phyloP scores from a whole-genome alignment of 2,888 invertebrate genomes.

The Anthophora plumipes region DNA sequence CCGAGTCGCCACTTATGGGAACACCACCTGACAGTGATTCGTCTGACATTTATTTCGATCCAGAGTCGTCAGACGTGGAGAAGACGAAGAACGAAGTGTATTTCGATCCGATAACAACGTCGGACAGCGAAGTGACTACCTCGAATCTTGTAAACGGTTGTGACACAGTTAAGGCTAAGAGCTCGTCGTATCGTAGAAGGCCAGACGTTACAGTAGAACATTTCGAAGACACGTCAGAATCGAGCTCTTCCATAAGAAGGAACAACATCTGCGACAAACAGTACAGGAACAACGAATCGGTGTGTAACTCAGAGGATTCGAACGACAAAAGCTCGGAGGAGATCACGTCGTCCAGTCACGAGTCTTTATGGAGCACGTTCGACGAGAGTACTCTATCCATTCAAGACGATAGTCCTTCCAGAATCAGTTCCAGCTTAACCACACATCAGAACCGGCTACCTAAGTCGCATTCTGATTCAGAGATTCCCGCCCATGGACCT shows the following conservation, averaged over 20 bases:
- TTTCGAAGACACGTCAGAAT: conserved; percentile 76
- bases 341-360: conserved; percentile 80
- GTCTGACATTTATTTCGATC: conserved; percentile 81
- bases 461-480: conserved; percentile 80
- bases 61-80: conserved; percentile 78
- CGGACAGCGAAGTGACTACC: conserved; percentile 73
- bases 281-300: conserved; percentile 17
- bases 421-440: neutral
- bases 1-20: conserved; percentile 83
- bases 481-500: conserved; percentile 58
- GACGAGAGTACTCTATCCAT: conserved; percentile 80
- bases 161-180: conserved; percentile 1
- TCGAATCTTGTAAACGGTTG: conserved; percentile 56
- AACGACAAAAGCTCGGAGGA: conserved; percentile 77
- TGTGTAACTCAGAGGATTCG: conserved; percentile 74
- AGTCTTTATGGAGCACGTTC: conserved; percentile 81
- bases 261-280: conserved; percentile 37
- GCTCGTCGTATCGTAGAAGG: conserved; percentile 21
- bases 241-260: conserved; percentile 62
- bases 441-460: conserved; percentile 50
- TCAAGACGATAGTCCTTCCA: conserved; percentile 73
- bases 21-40: conserved; percentile 84
- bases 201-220: conserved; percentile 33
- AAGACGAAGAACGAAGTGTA: conserved; percentile 70
- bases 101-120: conserved; percentile 72